phyloP scores from a whole-genome alignment of 1,140 invertebrate genomes.

The Sitodiplosis mosellana region DNA sequence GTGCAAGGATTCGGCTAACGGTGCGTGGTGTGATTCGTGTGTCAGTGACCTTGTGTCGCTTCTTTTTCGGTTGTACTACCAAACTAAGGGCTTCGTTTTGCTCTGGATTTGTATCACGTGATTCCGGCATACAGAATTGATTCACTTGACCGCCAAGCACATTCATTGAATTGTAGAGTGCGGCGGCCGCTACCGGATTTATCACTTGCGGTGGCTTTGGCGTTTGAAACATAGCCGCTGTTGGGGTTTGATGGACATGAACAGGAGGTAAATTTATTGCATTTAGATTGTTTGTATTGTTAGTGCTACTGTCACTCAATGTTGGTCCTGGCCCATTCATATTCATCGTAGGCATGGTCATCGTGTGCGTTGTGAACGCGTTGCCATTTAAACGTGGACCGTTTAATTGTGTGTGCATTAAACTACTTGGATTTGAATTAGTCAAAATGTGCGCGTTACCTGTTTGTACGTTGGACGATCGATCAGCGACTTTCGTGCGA shows the following conservation, averaged over 20 bases:
- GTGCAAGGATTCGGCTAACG: constrained; percentile 66
- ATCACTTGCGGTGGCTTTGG: constrained; percentile 52
- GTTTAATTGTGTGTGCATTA: constrained; percentile 26
- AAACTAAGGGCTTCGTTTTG: constrained; percentile 87
- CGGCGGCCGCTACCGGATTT: constrained; percentile 38
- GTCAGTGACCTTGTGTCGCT: constrained; percentile 92
- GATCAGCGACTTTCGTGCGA: constrained; percentile 55
- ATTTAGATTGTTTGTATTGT: constrained; percentile 3
- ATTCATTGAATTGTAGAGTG: constrained; percentile 35
- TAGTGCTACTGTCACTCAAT: too few species aligned
- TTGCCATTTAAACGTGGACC: constrained; percentile 31
- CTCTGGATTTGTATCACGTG: constrained; percentile 40
- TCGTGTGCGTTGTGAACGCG: constrained; percentile 24
- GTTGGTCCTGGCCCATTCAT: constrained; percentile 4
- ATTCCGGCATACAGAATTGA: constrained; percentile 41
- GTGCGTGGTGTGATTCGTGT: constrained; percentile 84
- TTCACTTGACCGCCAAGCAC: constrained; percentile 30
- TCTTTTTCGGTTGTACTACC: constrained; percentile 87
- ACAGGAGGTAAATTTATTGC: constrained; percentile 34
- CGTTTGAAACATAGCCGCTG: constrained; percentile 56
- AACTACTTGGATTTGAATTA: constrained; percentile 11
- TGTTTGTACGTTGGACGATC: constrained; percentile 36
- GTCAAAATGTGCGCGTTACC: constrained; percentile 31
- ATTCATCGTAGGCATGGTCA: constrained; percentile 15
- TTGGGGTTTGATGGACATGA: constrained; percentile 44